Evolutionary conservation across 2,113 vertebrate species (phyloP).

Genomic region (Macaca mulatta): DNA sequence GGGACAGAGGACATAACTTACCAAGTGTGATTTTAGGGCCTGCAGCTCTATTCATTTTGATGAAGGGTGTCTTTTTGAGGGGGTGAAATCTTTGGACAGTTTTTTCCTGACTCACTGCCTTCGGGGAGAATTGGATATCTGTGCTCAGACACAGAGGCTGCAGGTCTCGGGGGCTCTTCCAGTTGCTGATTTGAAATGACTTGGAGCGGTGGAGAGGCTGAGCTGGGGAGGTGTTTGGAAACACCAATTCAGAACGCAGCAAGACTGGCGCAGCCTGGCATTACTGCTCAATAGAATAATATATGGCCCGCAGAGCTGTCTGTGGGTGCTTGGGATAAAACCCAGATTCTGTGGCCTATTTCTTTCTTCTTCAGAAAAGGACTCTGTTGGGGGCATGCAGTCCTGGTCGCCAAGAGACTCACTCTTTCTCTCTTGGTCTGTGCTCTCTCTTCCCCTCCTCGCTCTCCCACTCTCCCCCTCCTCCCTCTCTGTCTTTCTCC

Average conservation of each 20-base stretch:
- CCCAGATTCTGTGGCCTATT: not conserved
- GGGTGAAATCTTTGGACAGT: not conserved
- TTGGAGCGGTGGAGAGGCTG: not conserved
- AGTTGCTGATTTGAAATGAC: not conserved
- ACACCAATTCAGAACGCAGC: rapidly evolving
- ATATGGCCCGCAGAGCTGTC: rapidly evolving
- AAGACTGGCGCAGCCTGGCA: rapidly evolving
- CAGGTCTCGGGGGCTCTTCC: not conserved
- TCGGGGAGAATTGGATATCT: not conserved
- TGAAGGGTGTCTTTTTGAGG: not conserved
- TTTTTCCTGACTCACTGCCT: not conserved
- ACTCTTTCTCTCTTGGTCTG: not conserved
- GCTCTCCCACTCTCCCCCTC: rapidly evolving
- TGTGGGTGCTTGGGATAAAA: rapidly evolving
- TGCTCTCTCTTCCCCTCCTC: rapidly evolving
- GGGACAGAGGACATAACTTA: not conserved
- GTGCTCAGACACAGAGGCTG: not conserved
- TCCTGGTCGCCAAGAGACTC: not conserved
- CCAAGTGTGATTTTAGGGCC: not conserved
- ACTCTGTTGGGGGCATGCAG: rapidly evolving
- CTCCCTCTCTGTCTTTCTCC: rapidly evolving
- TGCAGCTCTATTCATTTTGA: not conserved
- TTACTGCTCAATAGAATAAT: rapidly evolving
- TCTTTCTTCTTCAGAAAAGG: not conserved
- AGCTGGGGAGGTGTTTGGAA: no score